Evolutionary conservation across 2,888 invertebrate genomes (phyloP).

Genomic region (Hemithea aestivaria): DNA sequence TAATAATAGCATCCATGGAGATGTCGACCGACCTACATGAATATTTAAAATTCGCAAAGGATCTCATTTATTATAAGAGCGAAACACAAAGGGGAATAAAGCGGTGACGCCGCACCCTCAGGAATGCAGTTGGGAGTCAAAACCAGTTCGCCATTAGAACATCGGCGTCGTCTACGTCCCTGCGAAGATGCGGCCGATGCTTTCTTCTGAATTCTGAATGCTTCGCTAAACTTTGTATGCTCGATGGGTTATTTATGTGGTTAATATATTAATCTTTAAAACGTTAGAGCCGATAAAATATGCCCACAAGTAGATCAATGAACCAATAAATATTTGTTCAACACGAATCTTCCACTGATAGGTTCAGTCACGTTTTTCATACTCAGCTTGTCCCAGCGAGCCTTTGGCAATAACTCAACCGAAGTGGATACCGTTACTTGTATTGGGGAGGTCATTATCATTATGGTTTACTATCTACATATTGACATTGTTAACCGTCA

Average conservation of each 20-base stretch:
- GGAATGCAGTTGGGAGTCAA: slow-evolving; percentile 42
- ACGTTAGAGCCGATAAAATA: background rate
- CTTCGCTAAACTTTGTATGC: slow-evolving; percentile 7
- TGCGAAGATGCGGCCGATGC: slow-evolving; percentile 15
- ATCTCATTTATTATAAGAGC: slow-evolving; percentile 10
- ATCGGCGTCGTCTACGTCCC: slow-evolving; percentile 34
- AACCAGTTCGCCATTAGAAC: slow-evolving; percentile 46
- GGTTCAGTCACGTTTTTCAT: slow-evolving; percentile 21
- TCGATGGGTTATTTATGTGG: background rate
- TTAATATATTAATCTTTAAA: slow-evolving; percentile 1
- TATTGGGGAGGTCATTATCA: slow-evolving; percentile 44
- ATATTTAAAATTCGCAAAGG: slow-evolving; percentile 2
- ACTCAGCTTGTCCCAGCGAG: slow-evolving; percentile 23
- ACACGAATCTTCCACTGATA: slow-evolving; percentile 14
- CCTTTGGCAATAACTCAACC: slow-evolving; percentile 42
- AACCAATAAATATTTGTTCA: slow-evolving; percentile 16
- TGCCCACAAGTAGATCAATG: slow-evolving; percentile 5
- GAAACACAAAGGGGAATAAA: slow-evolving; percentile 33
- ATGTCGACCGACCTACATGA: background rate
- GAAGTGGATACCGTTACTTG: slow-evolving; percentile 46
- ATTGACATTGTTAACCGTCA: slow-evolving; percentile 46
- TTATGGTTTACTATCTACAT: slow-evolving; percentile 40
- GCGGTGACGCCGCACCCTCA: slow-evolving; percentile 38
- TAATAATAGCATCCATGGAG: slow-evolving; percentile 2
- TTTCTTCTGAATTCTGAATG: slow-evolving; percentile 13